phyloP scores from a whole-genome alignment of 1,140 invertebrate species.

The Drosophila teissieri region DNA sequence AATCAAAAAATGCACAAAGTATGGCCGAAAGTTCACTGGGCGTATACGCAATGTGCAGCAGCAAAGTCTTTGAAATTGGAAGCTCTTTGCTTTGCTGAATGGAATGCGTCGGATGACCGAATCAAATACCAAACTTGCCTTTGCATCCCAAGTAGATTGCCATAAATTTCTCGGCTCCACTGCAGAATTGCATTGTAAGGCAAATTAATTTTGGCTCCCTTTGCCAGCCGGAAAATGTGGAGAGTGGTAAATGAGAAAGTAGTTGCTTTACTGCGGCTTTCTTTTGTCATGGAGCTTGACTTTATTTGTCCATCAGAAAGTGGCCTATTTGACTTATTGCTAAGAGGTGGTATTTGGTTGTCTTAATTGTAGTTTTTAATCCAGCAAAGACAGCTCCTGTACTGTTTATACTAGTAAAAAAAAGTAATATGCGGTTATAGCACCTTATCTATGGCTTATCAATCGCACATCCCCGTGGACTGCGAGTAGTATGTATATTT shows the following conservation, averaged over 20 bases:
- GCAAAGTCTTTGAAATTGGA: neutral
- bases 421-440: no score
- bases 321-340: no score
- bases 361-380: no score
- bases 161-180: neutral
- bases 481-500: neutral
- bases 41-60: constrained; percentile 3
- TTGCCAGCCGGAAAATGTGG: neutral
- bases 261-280: constrained; percentile 1
- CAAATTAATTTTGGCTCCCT: constrained; percentile 1
- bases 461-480: neutral
- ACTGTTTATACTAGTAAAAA: no score
- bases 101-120: constrained; percentile 4
- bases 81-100: neutral
- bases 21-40: neutral
- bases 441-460: neutral
- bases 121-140: constrained; percentile 5
- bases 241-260: neutral
- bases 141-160: neutral
- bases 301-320: neutral
- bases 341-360: no score
- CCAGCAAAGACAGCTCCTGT: no score
- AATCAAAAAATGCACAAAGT: neutral
- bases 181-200: constrained; percentile 1
- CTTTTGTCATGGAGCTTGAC: neutral